Percentiles rank a stretch among this genome's conserved stretches.
These are phyloP conservation scores for Rhinatrema bivittatum DNA, from an alignment of 2,797 vertebrate genomes.

Conservation along the genomic window DNA sequence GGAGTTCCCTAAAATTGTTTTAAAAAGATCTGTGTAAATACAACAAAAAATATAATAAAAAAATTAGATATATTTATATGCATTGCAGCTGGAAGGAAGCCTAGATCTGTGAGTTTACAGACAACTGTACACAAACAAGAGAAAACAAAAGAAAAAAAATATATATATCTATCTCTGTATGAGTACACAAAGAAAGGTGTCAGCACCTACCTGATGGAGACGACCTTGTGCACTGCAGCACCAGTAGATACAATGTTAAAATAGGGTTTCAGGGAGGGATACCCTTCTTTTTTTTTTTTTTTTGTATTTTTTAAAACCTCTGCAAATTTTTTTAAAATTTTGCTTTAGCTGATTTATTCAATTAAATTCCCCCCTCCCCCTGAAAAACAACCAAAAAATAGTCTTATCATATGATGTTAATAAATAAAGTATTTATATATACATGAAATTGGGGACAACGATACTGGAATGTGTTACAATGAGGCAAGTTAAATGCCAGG, in stretches of 20 bases:
- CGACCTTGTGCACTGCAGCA: conserved; percentile 30
- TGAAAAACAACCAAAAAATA: conserved; percentile 13
- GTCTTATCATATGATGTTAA: conserved; percentile 41
- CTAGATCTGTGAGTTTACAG: conserved; percentile 18
- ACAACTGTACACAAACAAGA: conserved; percentile 25
- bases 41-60: conserved; percentile 1
- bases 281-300: conserved; percentile 15
- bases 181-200: background rate
- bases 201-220: background rate
- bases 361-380: conserved; percentile 19
- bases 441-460: conserved; percentile 36
- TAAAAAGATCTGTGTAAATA: conserved; percentile 14
- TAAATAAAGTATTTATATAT: conserved; percentile 65
- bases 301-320: background rate
- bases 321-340: conserved; percentile 21
- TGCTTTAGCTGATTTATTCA: conserved; percentile 11
- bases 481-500: conserved; percentile 19
- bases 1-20: conserved; percentile 16
- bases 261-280: background rate
- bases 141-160: background rate
- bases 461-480: conserved; percentile 23
- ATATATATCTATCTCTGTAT: background rate
- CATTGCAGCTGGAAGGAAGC: conserved; percentile 16
- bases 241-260: conserved; percentile 31
- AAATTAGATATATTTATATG: background rate